Conservation (phyloP, 2,797 vertebrate genomes). For the Manis javanica region DNA sequence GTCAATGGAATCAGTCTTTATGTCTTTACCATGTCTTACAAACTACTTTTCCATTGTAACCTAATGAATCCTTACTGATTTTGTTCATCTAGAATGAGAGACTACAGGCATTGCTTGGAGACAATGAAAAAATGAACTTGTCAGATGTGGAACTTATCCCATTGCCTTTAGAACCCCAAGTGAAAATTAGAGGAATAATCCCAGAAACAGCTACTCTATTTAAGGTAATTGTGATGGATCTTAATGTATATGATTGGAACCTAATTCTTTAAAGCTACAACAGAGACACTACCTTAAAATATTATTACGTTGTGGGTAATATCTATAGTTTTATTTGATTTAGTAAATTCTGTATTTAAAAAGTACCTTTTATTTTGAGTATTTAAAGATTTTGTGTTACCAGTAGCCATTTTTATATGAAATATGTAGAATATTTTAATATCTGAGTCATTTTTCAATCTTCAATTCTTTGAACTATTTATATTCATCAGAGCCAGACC, state of each 20-base stretch:
- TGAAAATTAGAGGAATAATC: slow-evolving; percentile 96
- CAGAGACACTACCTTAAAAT: not conserved
- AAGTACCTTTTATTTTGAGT: not conserved
- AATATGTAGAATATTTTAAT: slow-evolving; percentile 19
- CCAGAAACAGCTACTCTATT: slow-evolving; percentile 98
- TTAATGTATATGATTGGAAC: not conserved
- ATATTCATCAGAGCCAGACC: not conserved
- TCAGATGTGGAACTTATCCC: slow-evolving; percentile 97
- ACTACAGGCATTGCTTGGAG: slow-evolving; percentile 95
- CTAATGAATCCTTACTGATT: slow-evolving; percentile 39
- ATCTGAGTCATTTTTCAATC: not conserved
- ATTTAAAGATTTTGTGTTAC: not conserved
- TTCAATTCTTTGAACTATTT: slow-evolving; percentile 17
- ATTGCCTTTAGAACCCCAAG: slow-evolving; percentile 96
- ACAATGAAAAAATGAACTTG: slow-evolving; percentile 98
- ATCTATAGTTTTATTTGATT: not conserved
- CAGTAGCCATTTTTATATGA: not conserved
- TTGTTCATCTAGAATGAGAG: slow-evolving; percentile 92
- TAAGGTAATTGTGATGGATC: slow-evolving; percentile 89
- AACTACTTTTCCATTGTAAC: not conserved
- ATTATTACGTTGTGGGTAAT: not conserved
- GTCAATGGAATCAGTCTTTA: not conserved
- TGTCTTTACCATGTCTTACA: not conserved
- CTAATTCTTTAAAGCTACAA: not conserved
- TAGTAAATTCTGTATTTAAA: slow-evolving; percentile 1